A percentile compares a stretch with the other conserved stretches of the same genome.
phyloP scores from a whole-genome alignment of 1,140 invertebrate genomes.

The Hycleus phaleratus region DNA sequence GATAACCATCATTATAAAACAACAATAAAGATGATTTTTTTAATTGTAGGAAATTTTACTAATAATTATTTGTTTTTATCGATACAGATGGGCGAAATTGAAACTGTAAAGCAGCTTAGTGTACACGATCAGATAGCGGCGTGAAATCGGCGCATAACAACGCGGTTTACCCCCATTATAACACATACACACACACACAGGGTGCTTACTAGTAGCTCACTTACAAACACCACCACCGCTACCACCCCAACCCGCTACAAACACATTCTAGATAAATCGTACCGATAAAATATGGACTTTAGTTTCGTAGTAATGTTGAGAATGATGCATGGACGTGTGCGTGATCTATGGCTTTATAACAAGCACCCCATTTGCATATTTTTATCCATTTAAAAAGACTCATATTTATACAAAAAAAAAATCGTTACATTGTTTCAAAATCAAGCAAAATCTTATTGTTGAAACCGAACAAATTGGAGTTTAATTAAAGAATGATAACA shows the following conservation, averaged over 20 bases:
- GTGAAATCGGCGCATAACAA: conserved; percentile 42
- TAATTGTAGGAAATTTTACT: background rate
- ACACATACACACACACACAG: conserved; percentile 14
- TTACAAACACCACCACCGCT: conserved; percentile 1
- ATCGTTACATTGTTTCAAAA: background rate
- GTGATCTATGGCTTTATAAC: conserved; percentile 35
- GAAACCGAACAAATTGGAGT: background rate
- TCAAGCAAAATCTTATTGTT: background rate
- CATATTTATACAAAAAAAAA: no score
- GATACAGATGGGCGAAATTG: conserved; percentile 21
- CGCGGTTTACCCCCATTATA: conserved; percentile 41
- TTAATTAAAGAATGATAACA: background rate
- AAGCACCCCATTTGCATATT: conserved; percentile 24
- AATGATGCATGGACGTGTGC: conserved; percentile 31
- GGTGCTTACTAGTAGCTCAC: conserved; percentile 13
- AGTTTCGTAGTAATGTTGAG: conserved; percentile 35
- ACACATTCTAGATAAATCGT: conserved; percentile 40
- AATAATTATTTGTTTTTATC: no score
- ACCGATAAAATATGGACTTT: conserved; percentile 40
- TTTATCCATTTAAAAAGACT: conserved; percentile 7
- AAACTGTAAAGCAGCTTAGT: conserved; percentile 32
- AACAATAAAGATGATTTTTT: no score
- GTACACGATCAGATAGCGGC: conserved; percentile 36
- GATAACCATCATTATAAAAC: no score
- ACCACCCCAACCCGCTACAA: conserved; percentile 2